Conservation (phyloP, 2,888 invertebrate species). For the Eugnorisma glareosa region DNA sequence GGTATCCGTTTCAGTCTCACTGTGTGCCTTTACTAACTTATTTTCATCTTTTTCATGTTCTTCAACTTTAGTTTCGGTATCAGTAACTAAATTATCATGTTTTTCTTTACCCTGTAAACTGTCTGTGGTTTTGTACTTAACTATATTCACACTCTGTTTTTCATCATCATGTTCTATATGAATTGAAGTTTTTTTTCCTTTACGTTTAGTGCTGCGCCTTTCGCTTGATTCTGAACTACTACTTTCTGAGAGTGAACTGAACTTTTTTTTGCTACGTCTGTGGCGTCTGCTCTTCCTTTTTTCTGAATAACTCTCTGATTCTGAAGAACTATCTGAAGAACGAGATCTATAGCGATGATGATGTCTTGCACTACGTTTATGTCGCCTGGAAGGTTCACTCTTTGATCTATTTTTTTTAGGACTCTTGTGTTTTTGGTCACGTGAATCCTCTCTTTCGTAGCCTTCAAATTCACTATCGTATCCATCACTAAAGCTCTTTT, state of each 20-base stretch:
- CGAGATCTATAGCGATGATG: constrained; percentile 78
- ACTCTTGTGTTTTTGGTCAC: constrained; percentile 76
- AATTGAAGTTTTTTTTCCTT: constrained; percentile 87
- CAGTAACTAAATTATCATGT: constrained; percentile 65
- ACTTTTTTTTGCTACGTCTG: constrained; percentile 85
- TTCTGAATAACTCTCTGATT: constrained; percentile 79
- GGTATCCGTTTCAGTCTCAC: constrained; percentile 88
- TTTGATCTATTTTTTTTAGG: constrained; percentile 86
- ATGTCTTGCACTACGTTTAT: constrained; percentile 78
- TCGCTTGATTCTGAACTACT: constrained; percentile 87
- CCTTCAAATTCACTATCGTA: constrained; percentile 86
- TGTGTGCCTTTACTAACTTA: constrained; percentile 78
- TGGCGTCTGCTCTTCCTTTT: constrained; percentile 85
- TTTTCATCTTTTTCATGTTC: constrained; percentile 74
- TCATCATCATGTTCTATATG: constrained; percentile 85
- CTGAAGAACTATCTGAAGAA: constrained; percentile 83
- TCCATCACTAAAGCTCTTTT: constrained; percentile 89
- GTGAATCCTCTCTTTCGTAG: constrained; percentile 71
- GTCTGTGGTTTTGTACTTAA: constrained; percentile 83
- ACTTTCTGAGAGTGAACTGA: constrained; percentile 84
- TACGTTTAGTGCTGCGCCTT: constrained; percentile 83
- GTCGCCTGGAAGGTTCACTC: constrained; percentile 85
- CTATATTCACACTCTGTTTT: constrained; percentile 87
- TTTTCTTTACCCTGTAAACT: constrained; percentile 70
- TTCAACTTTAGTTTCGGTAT: constrained; percentile 64